phyloP scores from a whole-genome alignment of 1,140 invertebrate genomes.

The Microvelia longipes region DNA sequence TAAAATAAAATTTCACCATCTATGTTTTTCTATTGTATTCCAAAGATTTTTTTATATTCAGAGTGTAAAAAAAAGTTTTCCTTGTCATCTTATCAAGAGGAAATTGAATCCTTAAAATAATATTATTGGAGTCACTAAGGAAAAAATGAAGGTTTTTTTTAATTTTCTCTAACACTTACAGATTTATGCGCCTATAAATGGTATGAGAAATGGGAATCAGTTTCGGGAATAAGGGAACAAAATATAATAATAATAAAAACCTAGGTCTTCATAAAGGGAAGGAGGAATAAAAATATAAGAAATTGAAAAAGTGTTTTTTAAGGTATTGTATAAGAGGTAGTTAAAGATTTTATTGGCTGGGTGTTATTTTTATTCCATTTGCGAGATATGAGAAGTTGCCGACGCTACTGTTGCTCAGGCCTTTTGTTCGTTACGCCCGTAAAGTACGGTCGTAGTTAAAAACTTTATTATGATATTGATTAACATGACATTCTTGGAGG shows the following conservation, averaged over 20 bases:
- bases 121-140: not conserved
- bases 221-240: not conserved
- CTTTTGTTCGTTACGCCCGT: no score
- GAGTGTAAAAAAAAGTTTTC: not conserved
- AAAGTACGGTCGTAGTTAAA: no score
- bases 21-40: no score
- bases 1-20: no score
- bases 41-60: not conserved
- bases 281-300: not conserved
- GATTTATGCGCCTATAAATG: not conserved
- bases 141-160: not conserved
- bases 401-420: no score
- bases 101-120: not conserved
- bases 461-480: no score
- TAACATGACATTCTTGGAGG: no score
- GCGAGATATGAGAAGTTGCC: not conserved
- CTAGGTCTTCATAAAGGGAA: not conserved
- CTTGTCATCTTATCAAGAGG: not conserved
- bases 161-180: not conserved
- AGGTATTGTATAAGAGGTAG: not conserved
- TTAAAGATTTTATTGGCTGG: not conserved
- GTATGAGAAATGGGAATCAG: not conserved
- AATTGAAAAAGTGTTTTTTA: not conserved
- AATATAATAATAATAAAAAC: not conserved
- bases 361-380: not conserved